Percentiles rank a stretch among this genome's conserved stretches.
Evolutionary conservation across 2,797 vertebrate genomes (phyloP).

Genomic region (Sebastes elongatus): DNA sequence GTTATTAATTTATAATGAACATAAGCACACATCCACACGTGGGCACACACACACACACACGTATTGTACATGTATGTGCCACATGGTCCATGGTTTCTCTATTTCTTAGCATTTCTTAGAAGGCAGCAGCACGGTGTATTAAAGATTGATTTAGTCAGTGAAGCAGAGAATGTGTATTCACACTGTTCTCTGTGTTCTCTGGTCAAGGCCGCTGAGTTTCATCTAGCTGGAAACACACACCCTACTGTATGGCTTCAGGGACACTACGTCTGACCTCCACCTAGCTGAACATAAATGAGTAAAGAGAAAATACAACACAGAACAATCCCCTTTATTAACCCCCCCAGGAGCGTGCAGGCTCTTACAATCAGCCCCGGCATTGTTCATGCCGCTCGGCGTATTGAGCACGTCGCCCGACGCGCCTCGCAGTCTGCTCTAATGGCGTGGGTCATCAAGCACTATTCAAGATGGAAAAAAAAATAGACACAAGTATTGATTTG

Average conservation of each 20-base stretch:
- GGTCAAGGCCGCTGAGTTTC: constrained; percentile 63
- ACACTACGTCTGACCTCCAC: constrained; percentile 62
- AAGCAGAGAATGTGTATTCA: constrained; percentile 59
- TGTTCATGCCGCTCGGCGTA: constrained; percentile 44
- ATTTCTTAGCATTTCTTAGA: constrained; percentile 39
- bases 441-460: constrained; percentile 73
- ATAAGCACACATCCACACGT: neutral
- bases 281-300: constrained; percentile 69
- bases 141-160: constrained; percentile 72
- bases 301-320: constrained; percentile 68
- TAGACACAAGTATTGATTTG: constrained; percentile 76
- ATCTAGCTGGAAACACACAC: constrained; percentile 50
- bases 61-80: constrained; percentile 8
- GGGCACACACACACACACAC: neutral
- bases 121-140: constrained; percentile 43
- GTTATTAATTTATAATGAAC: constrained; percentile 36
- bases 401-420: constrained; percentile 32
- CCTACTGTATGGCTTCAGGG: constrained; percentile 60
- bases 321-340: constrained; percentile 75
- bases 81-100: constrained; percentile 2
- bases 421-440: constrained; percentile 63
- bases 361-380: constrained; percentile 68
- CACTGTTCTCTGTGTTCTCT: constrained; percentile 30
- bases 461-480: constrained; percentile 51
- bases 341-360: constrained; percentile 58